phyloP scores from a whole-genome alignment of 2,113 vertebrate species.

The Mungos mungo region DNA sequence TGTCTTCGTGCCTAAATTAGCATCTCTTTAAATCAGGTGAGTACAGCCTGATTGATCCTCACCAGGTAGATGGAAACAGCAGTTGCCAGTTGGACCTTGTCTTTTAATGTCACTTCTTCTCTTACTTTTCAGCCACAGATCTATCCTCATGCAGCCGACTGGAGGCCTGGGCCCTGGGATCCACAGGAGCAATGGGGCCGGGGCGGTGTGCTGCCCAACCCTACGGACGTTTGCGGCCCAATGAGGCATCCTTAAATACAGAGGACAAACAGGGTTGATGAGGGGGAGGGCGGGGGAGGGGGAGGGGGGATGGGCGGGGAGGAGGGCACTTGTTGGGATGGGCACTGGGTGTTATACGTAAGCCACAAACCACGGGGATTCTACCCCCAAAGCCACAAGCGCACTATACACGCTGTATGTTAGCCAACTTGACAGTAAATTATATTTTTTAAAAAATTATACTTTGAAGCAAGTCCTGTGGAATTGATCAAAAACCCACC shows the following conservation, averaged over 20 bases:
- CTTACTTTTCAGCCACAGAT: not conserved
- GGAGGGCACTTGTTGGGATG: too few relatives aligned
- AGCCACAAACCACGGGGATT: too few relatives aligned
- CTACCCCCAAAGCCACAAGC: too few relatives aligned
- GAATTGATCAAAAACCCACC: not conserved
- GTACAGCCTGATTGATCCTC: not conserved
- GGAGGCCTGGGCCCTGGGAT: not conserved
- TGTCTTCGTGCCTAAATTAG: not conserved
- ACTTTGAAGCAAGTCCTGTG: not conserved
- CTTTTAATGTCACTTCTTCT: not conserved
- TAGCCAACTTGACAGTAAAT: too few relatives aligned
- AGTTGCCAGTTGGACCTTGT: not conserved
- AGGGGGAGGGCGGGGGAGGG: too few relatives aligned
- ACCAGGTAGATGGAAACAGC: not conserved
- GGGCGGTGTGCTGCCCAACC: not conserved
- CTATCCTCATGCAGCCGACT: rapidly evolving
- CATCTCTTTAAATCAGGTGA: not conserved
- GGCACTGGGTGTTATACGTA: too few relatives aligned
- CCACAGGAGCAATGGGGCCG: not conserved
- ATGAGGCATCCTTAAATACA: not conserved
- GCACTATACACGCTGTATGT: too few relatives aligned
- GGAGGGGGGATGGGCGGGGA: too few relatives aligned
- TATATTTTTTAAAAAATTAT: rapidly evolving
- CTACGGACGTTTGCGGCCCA: not conserved
- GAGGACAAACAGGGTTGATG: too few relatives aligned